Base-by-base conservation (phyloP, 2,888 invertebrate species). In the Eilema depressum region DNA sequence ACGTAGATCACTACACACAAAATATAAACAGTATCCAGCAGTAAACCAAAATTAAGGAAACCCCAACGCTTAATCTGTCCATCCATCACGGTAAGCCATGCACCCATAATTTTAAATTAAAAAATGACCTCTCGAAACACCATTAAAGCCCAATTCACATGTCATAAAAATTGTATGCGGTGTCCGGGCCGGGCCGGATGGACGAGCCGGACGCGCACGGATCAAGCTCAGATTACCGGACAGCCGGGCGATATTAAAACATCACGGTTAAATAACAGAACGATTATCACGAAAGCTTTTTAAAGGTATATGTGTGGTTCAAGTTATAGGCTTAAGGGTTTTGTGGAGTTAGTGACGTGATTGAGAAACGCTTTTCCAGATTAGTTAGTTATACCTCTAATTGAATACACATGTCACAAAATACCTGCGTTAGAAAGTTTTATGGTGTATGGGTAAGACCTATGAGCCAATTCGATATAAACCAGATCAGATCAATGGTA, bases 231-330 rank as follows among this genome's bases (percentile, higher is more conserved):
- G 63, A 72, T 75, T 77, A 78, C 78, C 70, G 79, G 76, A 74
- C 74, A 71, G 57, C 77, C 70, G 76, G 76, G 78, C 77, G 79
- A 86, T 86, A 87, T 86, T 85, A 86, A 87, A 87, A 86, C 83
- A 86, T 84, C 79, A 81, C 80, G 78, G 82, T 72, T 82, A 80
- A 85, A 86, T 83, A 86, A 83, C 85, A 71, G 70, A 72, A 73
- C 84, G 83, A 86, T 88, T 88, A 86, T 83, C 81, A 82, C 83
- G 69, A 84, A 84, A 86, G 85, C 86, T 85, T 85, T 88, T 85
- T 84, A 85, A 86, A 82, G 73, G 79, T 78, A 77, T 57, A 33
- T 62, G 70, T 66, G n/a, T 76, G 79, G 84, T 60, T 8, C 70
- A 82, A 78, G 73, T 14, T 69, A n/a, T 17, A 61, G 26, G 56